phyloP scores from a whole-genome alignment of 1,140 invertebrate species.

The Ostrea denselamellosa region DNA sequence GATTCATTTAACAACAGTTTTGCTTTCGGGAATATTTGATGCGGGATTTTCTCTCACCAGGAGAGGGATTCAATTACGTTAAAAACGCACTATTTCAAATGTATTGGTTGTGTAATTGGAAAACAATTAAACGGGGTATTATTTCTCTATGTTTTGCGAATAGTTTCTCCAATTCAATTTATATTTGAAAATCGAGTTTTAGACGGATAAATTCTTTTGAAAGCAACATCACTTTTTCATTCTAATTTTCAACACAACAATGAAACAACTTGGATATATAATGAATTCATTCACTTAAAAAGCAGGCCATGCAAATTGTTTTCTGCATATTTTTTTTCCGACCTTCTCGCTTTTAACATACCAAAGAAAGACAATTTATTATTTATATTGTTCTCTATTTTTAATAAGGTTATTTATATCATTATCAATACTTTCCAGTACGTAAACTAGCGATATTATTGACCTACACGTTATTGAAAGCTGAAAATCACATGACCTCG shows the following conservation, averaged over 20 bases:
- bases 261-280: too few species aligned
- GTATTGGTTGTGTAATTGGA: not conserved
- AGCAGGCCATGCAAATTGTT: too few species aligned
- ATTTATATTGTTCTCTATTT: too few species aligned
- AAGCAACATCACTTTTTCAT: not conserved
- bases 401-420: too few species aligned
- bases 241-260: not conserved
- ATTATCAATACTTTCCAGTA: too few species aligned
- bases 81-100: constrained; percentile 21
- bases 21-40: constrained; percentile 33
- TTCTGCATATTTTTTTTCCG: too few species aligned
- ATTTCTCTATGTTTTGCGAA: not conserved
- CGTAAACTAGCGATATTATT: too few species aligned
- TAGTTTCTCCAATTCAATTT: not conserved
- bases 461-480: too few species aligned
- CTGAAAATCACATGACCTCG: too few species aligned
- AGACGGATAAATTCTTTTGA: not conserved
- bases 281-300: too few species aligned
- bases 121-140: constrained; percentile 6
- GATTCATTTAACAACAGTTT: constrained; percentile 33
- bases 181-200: not conserved
- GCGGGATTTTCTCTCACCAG: not conserved
- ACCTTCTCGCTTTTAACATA: too few species aligned
- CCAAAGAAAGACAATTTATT: too few species aligned
- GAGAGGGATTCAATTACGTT: constrained; percentile 31